These are phyloP conservation scores for Xestia rhomboidea DNA, from an alignment of 2,888 invertebrate species.

Conservation along the genomic window DNA sequence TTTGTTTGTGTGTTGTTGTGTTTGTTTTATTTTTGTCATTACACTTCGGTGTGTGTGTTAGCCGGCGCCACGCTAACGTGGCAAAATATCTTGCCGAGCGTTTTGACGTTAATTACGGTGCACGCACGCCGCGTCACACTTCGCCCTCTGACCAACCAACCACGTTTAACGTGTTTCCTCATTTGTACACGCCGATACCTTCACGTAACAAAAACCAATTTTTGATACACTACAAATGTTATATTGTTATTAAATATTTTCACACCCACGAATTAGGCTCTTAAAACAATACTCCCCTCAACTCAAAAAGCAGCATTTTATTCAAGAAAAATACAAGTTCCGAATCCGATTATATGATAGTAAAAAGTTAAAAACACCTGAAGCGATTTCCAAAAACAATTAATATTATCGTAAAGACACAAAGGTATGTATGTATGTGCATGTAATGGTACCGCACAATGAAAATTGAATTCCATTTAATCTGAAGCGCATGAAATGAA, in stretches of 20 bases:
- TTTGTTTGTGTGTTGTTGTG: neutral
- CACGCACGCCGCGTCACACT: slow-evolving; percentile 55
- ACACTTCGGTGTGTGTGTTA: slow-evolving; percentile 44
- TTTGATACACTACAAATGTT: slow-evolving; percentile 33
- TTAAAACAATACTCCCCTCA: neutral
- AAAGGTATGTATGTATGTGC: slow-evolving; percentile 27
- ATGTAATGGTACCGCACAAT: slow-evolving; percentile 73
- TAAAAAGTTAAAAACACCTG: neutral
- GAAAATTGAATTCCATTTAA: slow-evolving; percentile 84
- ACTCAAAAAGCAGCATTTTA: neutral
- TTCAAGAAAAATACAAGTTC: neutral
- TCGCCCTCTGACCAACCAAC: slow-evolving; percentile 60
- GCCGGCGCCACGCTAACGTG: slow-evolving; percentile 46
- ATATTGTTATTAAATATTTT: slow-evolving; percentile 33
- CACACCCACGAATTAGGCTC: slow-evolving; percentile 11
- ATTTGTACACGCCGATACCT: slow-evolving; percentile 64
- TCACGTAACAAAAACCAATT: slow-evolving; percentile 61
- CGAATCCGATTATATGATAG: neutral
- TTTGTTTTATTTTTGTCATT: neutral
- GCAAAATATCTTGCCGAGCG: slow-evolving; percentile 53
- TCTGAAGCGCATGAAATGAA: slow-evolving; percentile 82
- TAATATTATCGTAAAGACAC: slow-evolving; percentile 37
- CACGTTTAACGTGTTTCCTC: slow-evolving; percentile 66
- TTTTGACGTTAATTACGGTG: slow-evolving; percentile 64
- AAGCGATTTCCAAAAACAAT: neutral